Evolutionary conservation across 2,888 invertebrate genomes (phyloP).

Genomic region (Philereme transversata): DNA sequence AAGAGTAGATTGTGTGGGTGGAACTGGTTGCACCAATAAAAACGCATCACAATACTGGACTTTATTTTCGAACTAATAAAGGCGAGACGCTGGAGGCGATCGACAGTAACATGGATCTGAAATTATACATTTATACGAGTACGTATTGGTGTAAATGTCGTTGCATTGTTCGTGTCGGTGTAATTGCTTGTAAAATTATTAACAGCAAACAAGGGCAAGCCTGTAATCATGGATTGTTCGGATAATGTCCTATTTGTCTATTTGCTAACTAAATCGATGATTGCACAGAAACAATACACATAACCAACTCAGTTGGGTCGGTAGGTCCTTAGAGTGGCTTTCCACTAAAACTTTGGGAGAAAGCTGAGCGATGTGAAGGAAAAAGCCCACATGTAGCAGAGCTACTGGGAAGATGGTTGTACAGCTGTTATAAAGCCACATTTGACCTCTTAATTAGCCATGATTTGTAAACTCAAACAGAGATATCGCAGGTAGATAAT

Average conservation of each 20-base stretch:
- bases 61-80: slow-evolving; percentile 5
- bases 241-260: neutral
- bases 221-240: neutral
- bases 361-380: no score
- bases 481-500: no score
- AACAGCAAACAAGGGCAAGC: neutral
- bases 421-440: no score
- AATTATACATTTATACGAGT: slow-evolving; percentile 9
- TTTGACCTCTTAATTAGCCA: no score
- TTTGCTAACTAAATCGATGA: neutral
- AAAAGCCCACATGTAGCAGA: no score
- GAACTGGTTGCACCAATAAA: slow-evolving; percentile 49
- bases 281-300: no score
- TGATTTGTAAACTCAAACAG: no score
- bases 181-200: slow-evolving; percentile 13
- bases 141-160: slow-evolving; percentile 15
- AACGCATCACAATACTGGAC: slow-evolving; percentile 17
- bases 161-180: slow-evolving; percentile 20
- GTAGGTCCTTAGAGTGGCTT: no score
- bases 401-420: no score
- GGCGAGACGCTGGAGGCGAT: neutral
- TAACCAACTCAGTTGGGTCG: no score
- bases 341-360: no score
- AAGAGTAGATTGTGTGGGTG: slow-evolving; percentile 74
- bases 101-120: slow-evolving; percentile 9